Evolutionary conservation across 1,140 invertebrate species (phyloP), one percentile per base, ranked within the genome.

Genomic region (Homarus americanus): DNA sequence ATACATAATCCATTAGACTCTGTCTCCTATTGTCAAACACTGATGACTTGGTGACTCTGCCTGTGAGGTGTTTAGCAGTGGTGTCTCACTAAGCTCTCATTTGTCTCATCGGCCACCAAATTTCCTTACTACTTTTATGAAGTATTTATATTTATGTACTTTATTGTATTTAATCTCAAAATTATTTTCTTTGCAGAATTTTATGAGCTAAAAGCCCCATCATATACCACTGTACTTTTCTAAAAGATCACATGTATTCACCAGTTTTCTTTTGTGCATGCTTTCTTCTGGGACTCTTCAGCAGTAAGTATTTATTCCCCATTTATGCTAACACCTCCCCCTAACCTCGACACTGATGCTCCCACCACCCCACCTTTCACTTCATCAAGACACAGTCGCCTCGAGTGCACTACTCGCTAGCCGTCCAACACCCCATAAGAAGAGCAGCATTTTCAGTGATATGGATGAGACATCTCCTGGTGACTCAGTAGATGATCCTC

Each of bases 311-410:
- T 91, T 85, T 91, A 86, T 73, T 73, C 89, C 83, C 83, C 82
- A 49, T 85, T 85, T 82, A 91, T 91, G 89, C 76, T 91, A 58
- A 91, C 89, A 34, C 89, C 89, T 40, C 86, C 89, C 89, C 89
- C 89, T 79, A 91, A 93, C 66, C 92, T 91, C 58, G 92, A 93
- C 82, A 93, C 92, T 49, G 92, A 93, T 83, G 92, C 91, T 93
- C 38, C 92, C 92, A 34, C 92, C 92, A 58, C 92, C 92, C 34
- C 90, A 73, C 78, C 92, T 93, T 76, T 92, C 91, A 24, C 87
- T 87, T 63, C 69, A 87, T 20, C 92, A 91, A 82, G 75, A 85
- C 7, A 72, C 72, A 38, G 82, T 87, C 41, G 76, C 91, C 9
- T 76, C 86, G n/a, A 85, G 85, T 44, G 78, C 85, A 41, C 75